Conservation (phyloP, 2,888 invertebrate genomes). For the Ferdinandea cuprea region DNA sequence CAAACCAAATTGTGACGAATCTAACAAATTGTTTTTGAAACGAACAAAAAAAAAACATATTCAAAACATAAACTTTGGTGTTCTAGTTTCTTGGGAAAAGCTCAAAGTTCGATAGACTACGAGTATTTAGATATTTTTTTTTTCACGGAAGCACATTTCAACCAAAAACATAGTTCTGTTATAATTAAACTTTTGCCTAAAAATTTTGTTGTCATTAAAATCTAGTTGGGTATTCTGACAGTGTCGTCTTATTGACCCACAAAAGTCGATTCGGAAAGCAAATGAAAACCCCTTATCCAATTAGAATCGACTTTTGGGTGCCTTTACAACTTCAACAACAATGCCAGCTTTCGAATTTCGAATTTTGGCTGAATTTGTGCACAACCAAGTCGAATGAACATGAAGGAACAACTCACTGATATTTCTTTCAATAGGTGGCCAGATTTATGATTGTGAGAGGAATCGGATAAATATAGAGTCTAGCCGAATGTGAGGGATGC, state of each 20-base stretch:
- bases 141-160: slow-evolving; percentile 72
- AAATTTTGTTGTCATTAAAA: slow-evolving; percentile 3
- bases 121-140: slow-evolving; percentile 54
- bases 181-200: slow-evolving; percentile 5
- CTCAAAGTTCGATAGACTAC: slow-evolving; percentile 67
- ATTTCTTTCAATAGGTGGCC: slow-evolving; percentile 38
- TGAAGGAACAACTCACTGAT: slow-evolving; percentile 33
- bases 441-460: slow-evolving; percentile 46
- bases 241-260: not conserved
- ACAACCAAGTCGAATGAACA: slow-evolving; percentile 53
- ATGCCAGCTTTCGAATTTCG: slow-evolving; percentile 29
- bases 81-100: slow-evolving; percentile 57
- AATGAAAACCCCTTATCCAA: slow-evolving; percentile 38
- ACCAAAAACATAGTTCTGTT: slow-evolving; percentile 51
- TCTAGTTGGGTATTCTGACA: not conserved
- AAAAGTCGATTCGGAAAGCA: slow-evolving; percentile 17
- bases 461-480: slow-evolving; percentile 13
- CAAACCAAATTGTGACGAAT: slow-evolving; percentile 78
- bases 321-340: not conserved
- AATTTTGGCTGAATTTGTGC: slow-evolving; percentile 70
- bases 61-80: slow-evolving; percentile 20
- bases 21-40: slow-evolving; percentile 64
- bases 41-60: slow-evolving; percentile 13
- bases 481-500: slow-evolving; percentile 24
- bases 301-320: slow-evolving; percentile 20